Percentiles rank a stretch among this genome's conserved stretches.
These are phyloP conservation scores for Notocelia uddmanniana DNA, from an alignment of 2,888 invertebrate species.

Conservation along the genomic window DNA sequence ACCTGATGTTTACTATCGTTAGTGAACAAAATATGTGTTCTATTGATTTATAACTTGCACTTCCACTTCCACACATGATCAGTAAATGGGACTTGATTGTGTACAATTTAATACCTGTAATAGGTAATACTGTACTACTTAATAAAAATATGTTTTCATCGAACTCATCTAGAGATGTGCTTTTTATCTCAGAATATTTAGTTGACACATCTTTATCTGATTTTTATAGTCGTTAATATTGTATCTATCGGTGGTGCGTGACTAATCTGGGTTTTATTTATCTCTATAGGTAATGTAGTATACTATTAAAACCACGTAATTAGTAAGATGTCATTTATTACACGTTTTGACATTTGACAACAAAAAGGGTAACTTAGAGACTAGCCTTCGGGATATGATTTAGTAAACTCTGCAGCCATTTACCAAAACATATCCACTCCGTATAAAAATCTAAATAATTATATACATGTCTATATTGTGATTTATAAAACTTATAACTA, in stretches of 20 bases:
- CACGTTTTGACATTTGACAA: constrained; percentile 27
- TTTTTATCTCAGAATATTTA: too few relatives aligned
- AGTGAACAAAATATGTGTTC: too few relatives aligned
- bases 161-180: too few relatives aligned
- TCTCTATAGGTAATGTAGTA: constrained; percentile 5
- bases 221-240: not conserved
- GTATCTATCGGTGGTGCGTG: not conserved
- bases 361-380: constrained; percentile 43
- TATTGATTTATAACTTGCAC: too few relatives aligned
- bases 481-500: constrained; percentile 41
- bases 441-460: constrained; percentile 45
- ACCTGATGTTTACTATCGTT: too few relatives aligned
- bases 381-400: constrained; percentile 31
- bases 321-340: constrained; percentile 45
- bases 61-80: too few relatives aligned
- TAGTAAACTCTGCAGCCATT: constrained; percentile 20
- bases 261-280: constrained; percentile 7
- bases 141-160: too few relatives aligned
- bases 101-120: too few relatives aligned
- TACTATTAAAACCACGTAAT: constrained; percentile 37
- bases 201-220: not conserved
- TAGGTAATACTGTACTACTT: too few relatives aligned
- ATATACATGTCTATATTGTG: constrained; percentile 45
- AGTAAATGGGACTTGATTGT: too few relatives aligned
- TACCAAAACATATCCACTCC: constrained; percentile 28